Evolutionary conservation across 2,113 vertebrate genomes (phyloP), one percentile per base, ranked within the genome.

Genomic region (Stegostoma tigrinum): DNA sequence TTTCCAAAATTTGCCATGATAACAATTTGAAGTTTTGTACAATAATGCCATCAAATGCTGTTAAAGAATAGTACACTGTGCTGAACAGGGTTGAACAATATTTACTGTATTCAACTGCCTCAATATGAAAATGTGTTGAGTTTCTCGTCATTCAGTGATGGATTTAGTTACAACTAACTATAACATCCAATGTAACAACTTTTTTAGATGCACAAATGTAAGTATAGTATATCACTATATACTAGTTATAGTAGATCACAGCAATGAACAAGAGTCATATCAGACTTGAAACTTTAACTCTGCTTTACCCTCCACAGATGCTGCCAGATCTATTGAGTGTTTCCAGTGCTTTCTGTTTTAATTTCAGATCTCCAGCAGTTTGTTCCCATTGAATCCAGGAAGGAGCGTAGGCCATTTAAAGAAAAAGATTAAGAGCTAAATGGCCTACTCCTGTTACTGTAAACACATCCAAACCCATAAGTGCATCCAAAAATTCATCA

Each of bases 31-130:
- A 64, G 30, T n/a, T 66, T n/a, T 19, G 2, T 23, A 61, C 61
- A 38, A 93, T 93, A 19, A n/a, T 93, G 61, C 89, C 34, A 93
- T 19, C 89, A 66, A 66, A 38, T 66, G n/a, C 61, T 34, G 89
- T 45, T 93, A 93, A 93, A 93, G 55, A 93, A 67, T 93, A 93
- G 34, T 67, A n/a, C n/a, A 64, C 52, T 90, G 87, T 34, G 0
- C 30, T 38, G 34, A 67, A n/a, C 61, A 66, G 30, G 38, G 89
- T 2, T 7, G 67, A 23, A 93, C 61, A 93, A 67, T 93, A 67
- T 93, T 34, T 23, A 19, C 61, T 38, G 61, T 5, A 67, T 23
- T 93, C 89, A 91, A 17, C 64, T 38, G 64, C 89, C 89, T 67
- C 21, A 34, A 67, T 38, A 66, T 19, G 64, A 93, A 91, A 38